phyloP scores from a whole-genome alignment of 2,797 vertebrate genomes.

The Enteromius fasciolatus region DNA sequence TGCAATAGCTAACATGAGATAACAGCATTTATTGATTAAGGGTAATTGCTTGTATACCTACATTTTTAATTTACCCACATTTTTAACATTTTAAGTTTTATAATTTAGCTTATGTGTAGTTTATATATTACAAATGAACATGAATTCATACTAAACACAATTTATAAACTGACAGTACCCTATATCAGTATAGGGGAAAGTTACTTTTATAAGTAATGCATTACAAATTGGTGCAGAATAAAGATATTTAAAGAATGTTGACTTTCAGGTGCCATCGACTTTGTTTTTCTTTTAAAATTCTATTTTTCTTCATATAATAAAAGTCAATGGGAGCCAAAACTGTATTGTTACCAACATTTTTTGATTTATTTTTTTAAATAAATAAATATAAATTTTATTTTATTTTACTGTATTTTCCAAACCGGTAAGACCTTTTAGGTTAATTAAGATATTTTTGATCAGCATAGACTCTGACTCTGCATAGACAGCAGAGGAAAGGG shows the following conservation, averaged over 20 bases:
- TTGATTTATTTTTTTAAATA: no score
- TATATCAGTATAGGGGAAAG: no score
- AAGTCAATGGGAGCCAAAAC: not conserved
- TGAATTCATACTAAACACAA: not conserved
- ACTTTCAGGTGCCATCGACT: not conserved
- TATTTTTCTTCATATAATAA: not conserved
- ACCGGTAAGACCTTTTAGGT: not conserved
- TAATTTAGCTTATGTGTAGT: not conserved
- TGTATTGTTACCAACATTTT: not conserved
- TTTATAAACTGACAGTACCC: not conserved
- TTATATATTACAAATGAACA: conserved; percentile 8
- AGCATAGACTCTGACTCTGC: not conserved
- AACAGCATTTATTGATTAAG: not conserved
- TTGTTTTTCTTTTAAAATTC: not conserved
- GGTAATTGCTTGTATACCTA: not conserved
- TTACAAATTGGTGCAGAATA: not conserved
- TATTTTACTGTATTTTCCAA: not conserved
- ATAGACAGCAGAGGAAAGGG: not conserved
- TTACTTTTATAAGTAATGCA: no score
- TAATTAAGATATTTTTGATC: not conserved
- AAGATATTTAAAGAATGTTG: not conserved
- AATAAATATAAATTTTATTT: no score
- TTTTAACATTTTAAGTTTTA: not conserved
- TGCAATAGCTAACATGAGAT: not conserved
- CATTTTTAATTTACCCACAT: not conserved